Evolutionary conservation across 2,888 invertebrate genomes (phyloP), one percentile per base, ranked within the genome.

Genomic region (Drosophila pseudotakahashii): DNA sequence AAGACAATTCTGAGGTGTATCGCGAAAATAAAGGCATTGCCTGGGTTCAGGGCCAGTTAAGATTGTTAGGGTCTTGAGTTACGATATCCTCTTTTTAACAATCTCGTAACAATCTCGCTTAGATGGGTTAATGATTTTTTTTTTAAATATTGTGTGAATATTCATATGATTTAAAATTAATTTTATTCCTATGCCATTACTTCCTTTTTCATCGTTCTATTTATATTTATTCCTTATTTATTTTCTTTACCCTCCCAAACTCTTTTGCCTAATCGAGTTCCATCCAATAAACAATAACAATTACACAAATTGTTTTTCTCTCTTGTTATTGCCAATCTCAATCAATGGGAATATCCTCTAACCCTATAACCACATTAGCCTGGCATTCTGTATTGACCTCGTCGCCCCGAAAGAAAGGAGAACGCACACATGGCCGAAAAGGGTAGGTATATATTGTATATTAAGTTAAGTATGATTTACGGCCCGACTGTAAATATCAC

Each of bases 391-490:
- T 66, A 64, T 64, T 66, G 52, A 52, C 45, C 59, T 47, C 51
- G 19, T 30, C 36, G 23, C 36, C 47, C 47, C 59, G 10, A n/a
- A 48, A 16, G 14, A 26, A 54, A 7, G 61, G 14, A 23, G 37
- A 45, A 52, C 53, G 53, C 54, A 54, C 69, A 70, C 62, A 71
- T 70, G 69, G 71, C 63, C 54, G 16, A 47, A 51, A 62, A 63
- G 51, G 63, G 30, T 55, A 69, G 30, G 30, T 55, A 69, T 69
- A 59, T 50, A 71, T 66, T 73, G 66, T 73, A 68, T 73, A 67
- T 73, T 73, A 76, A 78, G 80, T 82, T 81, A 81, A 81, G 82
- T 82, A 78, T 78, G 81, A 81, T 82, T 82, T 85, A 82, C 80
- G 77, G 73, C 58, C 53, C 63, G 78, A 45, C 82, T 59, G 78